Evolutionary conservation across 2,113 vertebrate genomes (phyloP), one percentile per base, ranked within the genome.

Genomic region (Phasianus colchicus): DNA sequence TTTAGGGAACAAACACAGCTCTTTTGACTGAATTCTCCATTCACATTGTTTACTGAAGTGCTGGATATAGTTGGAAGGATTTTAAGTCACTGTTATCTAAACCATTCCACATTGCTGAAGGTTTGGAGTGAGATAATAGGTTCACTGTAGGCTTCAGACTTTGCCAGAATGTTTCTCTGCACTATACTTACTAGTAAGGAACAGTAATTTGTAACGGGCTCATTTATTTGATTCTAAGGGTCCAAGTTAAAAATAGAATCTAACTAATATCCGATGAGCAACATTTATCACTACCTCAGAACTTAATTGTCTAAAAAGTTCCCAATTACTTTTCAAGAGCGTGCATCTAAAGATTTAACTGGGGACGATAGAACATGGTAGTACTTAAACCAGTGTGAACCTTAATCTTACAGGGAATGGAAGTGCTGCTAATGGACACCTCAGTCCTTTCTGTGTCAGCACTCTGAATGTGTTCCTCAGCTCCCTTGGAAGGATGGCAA

Each of bases 1-100:
- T 81, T 34, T 42, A 61, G 92, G 93, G 83, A 93, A 14, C 38
- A 82, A 89, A 79, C 32, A 74, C 0, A 0, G 40, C 25, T 66
- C 50, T 91, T 20, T 60, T 0, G 0, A 57, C 76, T n/a, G 86
- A 83, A 52, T 90, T 95, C 47, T 90, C 61, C 65, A 61, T 78
- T 95, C 72, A 30, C 43, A 8, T 36, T 90, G 47, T 90, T 93
- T 88, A 78, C 80, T 75, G 76, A 83, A 65, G 43, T 83, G 88
- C 32, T 88, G 65, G 60, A 42, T 93, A n/a, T 77, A 92, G 57
- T 61, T 92, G 80, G 55, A 19, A 61, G 73, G n/a, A 65, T n/a
- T 81, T 94, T 52, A 75, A 86, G 65, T 60, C 86, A 90, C 42
- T 52, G 43, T 90, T 84, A 72, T 10, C 65, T 81, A 75, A 94